A percentile compares a stretch with the other conserved stretches of the same genome.
These are phyloP conservation scores for Zoanthus sansibaricus DNA, from an alignment of 92 coral and sea anemone genomes.

Conservation along the genomic window DNA sequence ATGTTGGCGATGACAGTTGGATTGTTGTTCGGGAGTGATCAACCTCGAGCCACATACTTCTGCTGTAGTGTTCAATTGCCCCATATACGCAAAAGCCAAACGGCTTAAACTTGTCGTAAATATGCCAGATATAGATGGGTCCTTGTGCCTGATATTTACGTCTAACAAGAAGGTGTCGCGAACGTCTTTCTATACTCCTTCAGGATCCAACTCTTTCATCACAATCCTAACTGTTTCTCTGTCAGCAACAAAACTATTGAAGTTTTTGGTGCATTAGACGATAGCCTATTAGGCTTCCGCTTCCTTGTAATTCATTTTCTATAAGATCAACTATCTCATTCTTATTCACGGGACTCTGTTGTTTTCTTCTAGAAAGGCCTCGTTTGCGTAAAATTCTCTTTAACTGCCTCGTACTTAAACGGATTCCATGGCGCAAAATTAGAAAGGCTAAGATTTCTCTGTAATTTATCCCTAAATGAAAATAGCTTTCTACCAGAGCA, in stretches of 20 bases:
- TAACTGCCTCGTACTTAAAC: conserved; percentile 51
- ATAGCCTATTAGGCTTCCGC: conserved; percentile 56
- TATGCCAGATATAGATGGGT: conserved; percentile 7
- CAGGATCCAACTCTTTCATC: conserved; percentile 55
- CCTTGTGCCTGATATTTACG: conserved; percentile 4
- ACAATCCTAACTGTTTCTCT: conserved; percentile 57
- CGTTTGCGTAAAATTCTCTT: conserved; percentile 55
- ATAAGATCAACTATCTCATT: conserved; percentile 39
- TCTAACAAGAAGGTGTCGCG: conserved; percentile 20
- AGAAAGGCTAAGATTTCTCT: conserved; percentile 46
- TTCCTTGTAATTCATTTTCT: conserved; percentile 56
- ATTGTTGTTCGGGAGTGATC: conserved; percentile 13
- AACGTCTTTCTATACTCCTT: conserved; percentile 43
- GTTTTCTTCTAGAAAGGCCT: conserved; percentile 51
- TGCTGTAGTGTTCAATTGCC: background rate
- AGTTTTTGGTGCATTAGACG: conserved; percentile 64
- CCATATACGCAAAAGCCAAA: no score
- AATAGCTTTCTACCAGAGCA: conserved; percentile 42
- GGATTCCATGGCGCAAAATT: conserved; percentile 37
- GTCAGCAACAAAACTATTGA: conserved; percentile 54
- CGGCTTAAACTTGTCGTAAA: background rate
- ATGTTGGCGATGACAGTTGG: background rate
- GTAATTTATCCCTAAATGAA: conserved; percentile 45
- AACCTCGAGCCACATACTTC: conserved; percentile 7
- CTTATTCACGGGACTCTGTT: conserved; percentile 26